Conservation (phyloP, 1,140 invertebrate species). For the Cylas formicarius region DNA sequence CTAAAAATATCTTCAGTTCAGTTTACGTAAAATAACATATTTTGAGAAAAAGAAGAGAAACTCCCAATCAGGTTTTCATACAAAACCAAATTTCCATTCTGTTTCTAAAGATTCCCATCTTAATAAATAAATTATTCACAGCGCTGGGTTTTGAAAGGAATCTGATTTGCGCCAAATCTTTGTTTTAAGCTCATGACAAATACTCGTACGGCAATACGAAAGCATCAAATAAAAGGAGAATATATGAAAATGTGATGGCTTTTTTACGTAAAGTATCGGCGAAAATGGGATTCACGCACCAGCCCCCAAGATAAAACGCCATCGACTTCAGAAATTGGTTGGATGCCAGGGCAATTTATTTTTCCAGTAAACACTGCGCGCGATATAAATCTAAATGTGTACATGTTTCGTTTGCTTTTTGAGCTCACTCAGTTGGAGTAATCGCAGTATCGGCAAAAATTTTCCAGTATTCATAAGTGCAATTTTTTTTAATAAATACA, state of each 20-base stretch:
- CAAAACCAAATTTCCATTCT: not conserved
- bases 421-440: too few species aligned
- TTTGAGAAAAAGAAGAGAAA: not conserved
- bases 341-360: constrained; percentile 38
- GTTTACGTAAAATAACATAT: not conserved
- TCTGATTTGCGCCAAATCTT: constrained; percentile 9
- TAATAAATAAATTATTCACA: not conserved
- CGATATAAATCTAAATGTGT: constrained; percentile 27
- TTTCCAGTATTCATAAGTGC: too few species aligned
- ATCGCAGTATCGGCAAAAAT: too few species aligned
- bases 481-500: too few species aligned
- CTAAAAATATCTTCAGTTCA: too few species aligned
- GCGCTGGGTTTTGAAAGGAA: constrained; percentile 1
- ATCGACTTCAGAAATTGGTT: constrained; percentile 36
- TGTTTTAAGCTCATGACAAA: constrained; percentile 29
- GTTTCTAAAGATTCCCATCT: too few species aligned
- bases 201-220: constrained; percentile 31
- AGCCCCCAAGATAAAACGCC: constrained; percentile 37
- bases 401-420: too few species aligned
- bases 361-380: constrained; percentile 31
- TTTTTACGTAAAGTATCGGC: constrained; percentile 36
- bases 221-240: constrained; percentile 38
- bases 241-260: constrained; percentile 38
- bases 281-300: constrained; percentile 36
- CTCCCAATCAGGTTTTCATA: not conserved